phyloP scores from a whole-genome alignment of 1,140 invertebrate genomes.

The Penaeus chinensis region DNA sequence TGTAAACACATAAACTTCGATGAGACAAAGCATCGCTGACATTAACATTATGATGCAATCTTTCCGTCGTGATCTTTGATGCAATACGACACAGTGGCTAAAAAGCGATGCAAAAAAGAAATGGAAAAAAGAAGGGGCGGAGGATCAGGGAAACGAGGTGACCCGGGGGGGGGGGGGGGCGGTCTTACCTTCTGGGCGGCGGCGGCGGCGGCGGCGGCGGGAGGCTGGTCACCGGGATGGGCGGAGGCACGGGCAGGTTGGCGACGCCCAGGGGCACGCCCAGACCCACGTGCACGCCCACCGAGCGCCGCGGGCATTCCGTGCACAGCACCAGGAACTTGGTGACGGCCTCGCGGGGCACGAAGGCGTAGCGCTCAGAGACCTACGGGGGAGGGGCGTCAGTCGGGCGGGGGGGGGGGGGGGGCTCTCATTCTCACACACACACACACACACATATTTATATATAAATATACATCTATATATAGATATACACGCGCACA shows the following conservation, averaged over 20 bases:
- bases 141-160: too few species aligned
- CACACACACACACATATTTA: conserved; percentile 37
- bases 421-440: too few species aligned
- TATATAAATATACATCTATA: neutral
- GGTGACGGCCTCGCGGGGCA: conserved; percentile 94
- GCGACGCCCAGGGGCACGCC: conserved; percentile 45
- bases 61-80: too few species aligned
- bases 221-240: conserved; percentile 20
- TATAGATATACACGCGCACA: neutral
- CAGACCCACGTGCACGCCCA: conserved; percentile 54
- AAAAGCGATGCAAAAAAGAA: too few species aligned
- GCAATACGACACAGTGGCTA: too few species aligned
- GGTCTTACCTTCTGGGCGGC: neutral
- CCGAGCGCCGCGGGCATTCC: conserved; percentile 82
- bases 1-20: too few species aligned
- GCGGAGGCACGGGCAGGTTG: conserved; percentile 44
- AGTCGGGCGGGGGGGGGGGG: too few species aligned
- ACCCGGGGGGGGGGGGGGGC: too few species aligned
- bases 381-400: conserved; percentile 76
- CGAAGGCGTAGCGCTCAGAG: conserved; percentile 93
- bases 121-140: too few species aligned
- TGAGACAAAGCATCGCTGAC: too few species aligned
- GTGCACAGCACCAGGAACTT: conserved; percentile 91
- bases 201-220: conserved; percentile 43
- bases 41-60: too few species aligned